Evolutionary conservation across 1,140 invertebrate genomes (phyloP).

Genomic region (Aporrectodea caliginosa): DNA sequence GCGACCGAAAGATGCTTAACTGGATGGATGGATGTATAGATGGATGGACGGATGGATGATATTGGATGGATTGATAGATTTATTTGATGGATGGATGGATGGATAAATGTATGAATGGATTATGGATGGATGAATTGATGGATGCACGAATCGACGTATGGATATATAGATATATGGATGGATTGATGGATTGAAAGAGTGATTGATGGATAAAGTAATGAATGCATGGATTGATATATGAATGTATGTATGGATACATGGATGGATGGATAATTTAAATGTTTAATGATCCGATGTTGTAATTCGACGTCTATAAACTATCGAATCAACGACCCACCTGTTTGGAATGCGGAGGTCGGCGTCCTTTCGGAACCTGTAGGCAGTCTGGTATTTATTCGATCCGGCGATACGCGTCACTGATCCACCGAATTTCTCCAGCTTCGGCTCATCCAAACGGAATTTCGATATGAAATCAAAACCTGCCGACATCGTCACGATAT

Average conservation of each 20-base stretch:
- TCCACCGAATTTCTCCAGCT: background rate
- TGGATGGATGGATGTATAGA: background rate
- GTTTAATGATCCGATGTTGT: background rate
- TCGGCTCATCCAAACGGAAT: background rate
- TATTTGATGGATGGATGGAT: background rate
- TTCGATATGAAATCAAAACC: background rate
- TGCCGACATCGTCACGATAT: background rate
- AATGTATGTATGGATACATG: too few species aligned
- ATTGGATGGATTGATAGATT: too few species aligned
- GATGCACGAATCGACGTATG: background rate
- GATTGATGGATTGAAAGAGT: background rate
- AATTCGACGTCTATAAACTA: background rate
- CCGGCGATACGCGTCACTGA: background rate
- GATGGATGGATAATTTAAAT: background rate
- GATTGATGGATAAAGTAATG: too few species aligned
- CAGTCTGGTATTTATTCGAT: background rate
- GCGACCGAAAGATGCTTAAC: too few species aligned
- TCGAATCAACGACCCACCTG: background rate
- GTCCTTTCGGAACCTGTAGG: background rate
- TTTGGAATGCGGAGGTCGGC: background rate
- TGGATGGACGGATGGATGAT: background rate
- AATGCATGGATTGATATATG: too few species aligned
- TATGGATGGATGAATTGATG: too few species aligned
- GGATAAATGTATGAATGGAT: background rate
- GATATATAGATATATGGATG: background rate